Evolutionary conservation across 2,797 vertebrate genomes (phyloP).

Genomic region (Harpagifer antarcticus): DNA sequence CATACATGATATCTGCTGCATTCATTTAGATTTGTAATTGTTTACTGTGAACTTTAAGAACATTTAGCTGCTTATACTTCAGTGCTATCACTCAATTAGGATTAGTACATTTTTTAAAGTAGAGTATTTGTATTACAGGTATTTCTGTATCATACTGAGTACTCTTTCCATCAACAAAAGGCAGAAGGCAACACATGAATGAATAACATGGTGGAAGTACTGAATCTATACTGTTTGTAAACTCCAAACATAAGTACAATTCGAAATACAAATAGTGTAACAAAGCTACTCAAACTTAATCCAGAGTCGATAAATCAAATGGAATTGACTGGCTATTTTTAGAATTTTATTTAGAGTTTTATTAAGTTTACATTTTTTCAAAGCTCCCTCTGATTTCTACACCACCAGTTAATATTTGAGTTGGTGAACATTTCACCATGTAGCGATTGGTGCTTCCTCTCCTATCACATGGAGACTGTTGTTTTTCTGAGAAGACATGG

Average conservation of each 20-base stretch:
- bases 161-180: too few relatives aligned
- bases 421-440: neutral
- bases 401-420: neutral
- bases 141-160: neutral
- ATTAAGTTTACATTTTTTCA: neutral
- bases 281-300: slow-evolving; percentile 6
- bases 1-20: neutral
- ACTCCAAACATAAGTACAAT: neutral
- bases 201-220: neutral
- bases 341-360: too few relatives aligned
- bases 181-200: too few relatives aligned
- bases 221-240: neutral
- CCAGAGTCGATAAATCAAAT: neutral
- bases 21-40: too few relatives aligned
- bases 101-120: too few relatives aligned
- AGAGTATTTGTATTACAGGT: too few relatives aligned
- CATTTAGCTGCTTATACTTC: neutral
- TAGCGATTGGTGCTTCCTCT: neutral
- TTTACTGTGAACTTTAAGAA: neutral
- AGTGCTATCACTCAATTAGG: neutral
- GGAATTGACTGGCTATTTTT: neutral
- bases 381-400: neutral
- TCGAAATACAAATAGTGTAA: slow-evolving; percentile 2
- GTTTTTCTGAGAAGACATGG: slow-evolving; percentile 23
- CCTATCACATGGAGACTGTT: neutral